phyloP scores from a whole-genome alignment of 1,140 invertebrate genomes.

The Ceratina australensis region DNA sequence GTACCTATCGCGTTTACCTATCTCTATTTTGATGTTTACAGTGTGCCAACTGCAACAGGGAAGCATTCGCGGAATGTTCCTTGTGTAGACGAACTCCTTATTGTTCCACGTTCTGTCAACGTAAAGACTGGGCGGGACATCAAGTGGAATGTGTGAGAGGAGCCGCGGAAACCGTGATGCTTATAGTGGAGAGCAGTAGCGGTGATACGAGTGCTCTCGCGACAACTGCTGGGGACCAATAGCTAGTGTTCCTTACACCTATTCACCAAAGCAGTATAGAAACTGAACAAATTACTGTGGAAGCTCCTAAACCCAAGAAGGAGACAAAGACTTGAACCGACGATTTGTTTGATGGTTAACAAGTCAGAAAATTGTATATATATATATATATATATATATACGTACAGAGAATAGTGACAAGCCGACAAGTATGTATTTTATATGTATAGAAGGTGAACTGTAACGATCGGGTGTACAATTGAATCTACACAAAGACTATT shows the following conservation, averaged over 20 bases:
- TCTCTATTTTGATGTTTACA: constrained; percentile 72
- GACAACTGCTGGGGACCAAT: constrained; percentile 72
- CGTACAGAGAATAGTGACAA: not conserved
- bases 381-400: constrained; percentile 34
- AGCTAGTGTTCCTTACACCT: constrained; percentile 72
- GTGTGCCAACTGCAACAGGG: constrained; percentile 93
- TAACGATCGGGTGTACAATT: constrained; percentile 2
- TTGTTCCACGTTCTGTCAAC: constrained; percentile 92
- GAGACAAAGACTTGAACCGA: constrained; percentile 46
- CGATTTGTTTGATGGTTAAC: constrained; percentile 8
- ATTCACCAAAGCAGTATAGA: constrained; percentile 66
- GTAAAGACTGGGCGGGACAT: constrained; percentile 92
- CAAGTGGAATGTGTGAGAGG: constrained; percentile 90
- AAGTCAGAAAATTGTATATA: constrained; percentile 40
- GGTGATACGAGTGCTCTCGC: constrained; percentile 68
- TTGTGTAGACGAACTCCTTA: constrained; percentile 91
- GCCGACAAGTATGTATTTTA: constrained; percentile 34
- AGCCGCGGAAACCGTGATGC: constrained; percentile 82
- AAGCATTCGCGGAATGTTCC: constrained; percentile 91
- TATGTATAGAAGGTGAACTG: constrained; percentile 18
- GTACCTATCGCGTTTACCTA: not conserved
- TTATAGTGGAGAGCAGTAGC: constrained; percentile 81
- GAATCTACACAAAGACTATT: not conserved
- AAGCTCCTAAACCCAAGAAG: constrained; percentile 40
- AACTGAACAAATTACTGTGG: constrained; percentile 49